Evolutionary conservation across 35 echinoderm and acorn worm species (phyloP), one percentile per base, ranked within the genome.

Genomic region (Eucidaris tribuloides): DNA sequence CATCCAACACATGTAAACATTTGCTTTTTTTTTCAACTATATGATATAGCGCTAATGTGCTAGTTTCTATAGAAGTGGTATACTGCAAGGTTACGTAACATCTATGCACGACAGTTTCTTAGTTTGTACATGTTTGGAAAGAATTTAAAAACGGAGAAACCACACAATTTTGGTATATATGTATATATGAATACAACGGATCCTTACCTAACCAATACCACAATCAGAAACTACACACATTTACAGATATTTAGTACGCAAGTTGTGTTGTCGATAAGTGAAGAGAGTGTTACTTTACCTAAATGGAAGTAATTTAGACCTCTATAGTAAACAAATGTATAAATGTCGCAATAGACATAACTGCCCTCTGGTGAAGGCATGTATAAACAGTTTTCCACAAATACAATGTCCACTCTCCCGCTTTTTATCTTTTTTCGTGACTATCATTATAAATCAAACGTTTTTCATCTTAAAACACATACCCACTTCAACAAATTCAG

Each of bases 1-100:
- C 33, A 72, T 11, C 27, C n/a, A 63, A 25, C 60, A 31, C n/a
- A n/a, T n/a, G n/a, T n/a, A n/a, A 63, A 33, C 57, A 63, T 63
- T 28, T 63, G 60, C 60, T 63, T 63, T n/a, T n/a, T n/a, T n/a
- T n/a, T n/a, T n/a, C n/a, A 52, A 52, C 48, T 52, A 52, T 52
- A n/a, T 52, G 48, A 52, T 52, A 52, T 11, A n/a, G 9, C n/a
- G 9, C n/a, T 52, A 52, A 9, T 52, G n/a, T 52, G 48, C 48
- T 52, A 52, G 9, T 52, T 52, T 9, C n/a, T n/a, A n/a, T n/a
- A 52, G 48, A 52, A 52, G 9, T 9, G n/a, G n/a, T 11, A 52
- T n/a, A 52, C 48, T 52, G 9, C 48, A 11, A 52, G 9, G 48
- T 52, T 52, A 11, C 9, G 9, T 52, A 11, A 52, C 9, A 52